Conservation (phyloP, 2,113 vertebrate species). For the Anoura caudifer region DNA sequence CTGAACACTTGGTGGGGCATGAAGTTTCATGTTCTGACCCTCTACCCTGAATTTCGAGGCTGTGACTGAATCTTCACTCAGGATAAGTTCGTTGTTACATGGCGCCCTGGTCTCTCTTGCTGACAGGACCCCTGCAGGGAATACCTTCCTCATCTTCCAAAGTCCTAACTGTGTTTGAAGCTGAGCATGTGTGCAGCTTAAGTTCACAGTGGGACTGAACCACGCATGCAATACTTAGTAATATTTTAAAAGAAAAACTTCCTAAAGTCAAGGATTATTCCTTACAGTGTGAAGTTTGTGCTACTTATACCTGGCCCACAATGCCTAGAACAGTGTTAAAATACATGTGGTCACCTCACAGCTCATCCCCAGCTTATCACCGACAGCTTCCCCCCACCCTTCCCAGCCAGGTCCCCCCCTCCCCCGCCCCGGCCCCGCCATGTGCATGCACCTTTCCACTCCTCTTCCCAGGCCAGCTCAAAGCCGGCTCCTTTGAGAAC, state of each 20-base stretch:
- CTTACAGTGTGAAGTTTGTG: background rate
- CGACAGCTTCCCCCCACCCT: background rate
- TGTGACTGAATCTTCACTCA: background rate
- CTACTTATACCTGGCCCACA: background rate
- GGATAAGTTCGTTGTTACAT: background rate
- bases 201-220: background rate
- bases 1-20: rapidly evolving
- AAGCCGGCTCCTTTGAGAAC: background rate
- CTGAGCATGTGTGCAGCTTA: background rate
- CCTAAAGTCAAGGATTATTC: background rate
- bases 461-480: background rate
- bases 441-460: rapidly evolving
- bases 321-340: background rate
- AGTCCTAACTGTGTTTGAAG: background rate
- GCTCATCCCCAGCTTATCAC: background rate
- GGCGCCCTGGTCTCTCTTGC: background rate
- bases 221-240: background rate
- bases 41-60: background rate
- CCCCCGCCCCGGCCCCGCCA: too few relatives aligned
- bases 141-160: background rate
- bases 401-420: rapidly evolving
- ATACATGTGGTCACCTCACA: background rate
- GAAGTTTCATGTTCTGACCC: background rate
- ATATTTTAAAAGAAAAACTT: background rate
- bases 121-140: background rate